Base-by-base conservation (phyloP, 1,140 invertebrate genomes). In the Formica selysi region DNA sequence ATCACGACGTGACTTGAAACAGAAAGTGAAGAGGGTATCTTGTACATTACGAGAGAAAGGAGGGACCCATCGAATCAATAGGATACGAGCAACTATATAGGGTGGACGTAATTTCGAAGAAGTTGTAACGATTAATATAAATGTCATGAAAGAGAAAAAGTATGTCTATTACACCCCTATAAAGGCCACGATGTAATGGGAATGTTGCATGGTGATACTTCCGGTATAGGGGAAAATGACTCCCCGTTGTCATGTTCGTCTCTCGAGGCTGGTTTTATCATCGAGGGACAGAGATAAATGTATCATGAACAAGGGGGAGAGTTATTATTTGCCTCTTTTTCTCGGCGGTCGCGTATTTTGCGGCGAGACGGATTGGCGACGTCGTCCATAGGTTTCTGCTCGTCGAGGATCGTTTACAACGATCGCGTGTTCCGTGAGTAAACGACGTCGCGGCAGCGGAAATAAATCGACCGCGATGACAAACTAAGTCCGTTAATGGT, bases 81-180 rank as follows among this genome's bases (percentile, higher is more conserved):
- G 16, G n/a, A 8, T 8, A 22, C 62, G 13, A 22, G 41, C n/a
- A 22, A 22, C 22, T 22, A 22, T 54, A 13, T 26, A 59, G 78
- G 67, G 26, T 44, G 62, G 4, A 41, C 51, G 22, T 78, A 86
- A 81, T 86, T 86, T 71, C 11, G 29, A 26, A 19, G 19, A 84
- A 85, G 29, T 85, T 84, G 62, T 84, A 84, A 84, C 51, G 80
- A 87, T 65, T 67, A 51, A 51, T 68, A 62, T 51, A 68, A 87
- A 84, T 76, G 80, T 76, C 41, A n/a, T 11, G 32, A 26, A 16
- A 68, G 79, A 51, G 41, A 26, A 16, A 59, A 54, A 62, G 5
- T 4, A 8, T 76, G 36, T 44, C 57, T 83, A 32, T 86, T 74
- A 74, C 32, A 83, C 16, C 29, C 10, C 51, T 22, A 62, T 80